Evolutionary conservation across 2,113 vertebrate genomes (phyloP).

Genomic region (Mesoclemmys tuberculata): DNA sequence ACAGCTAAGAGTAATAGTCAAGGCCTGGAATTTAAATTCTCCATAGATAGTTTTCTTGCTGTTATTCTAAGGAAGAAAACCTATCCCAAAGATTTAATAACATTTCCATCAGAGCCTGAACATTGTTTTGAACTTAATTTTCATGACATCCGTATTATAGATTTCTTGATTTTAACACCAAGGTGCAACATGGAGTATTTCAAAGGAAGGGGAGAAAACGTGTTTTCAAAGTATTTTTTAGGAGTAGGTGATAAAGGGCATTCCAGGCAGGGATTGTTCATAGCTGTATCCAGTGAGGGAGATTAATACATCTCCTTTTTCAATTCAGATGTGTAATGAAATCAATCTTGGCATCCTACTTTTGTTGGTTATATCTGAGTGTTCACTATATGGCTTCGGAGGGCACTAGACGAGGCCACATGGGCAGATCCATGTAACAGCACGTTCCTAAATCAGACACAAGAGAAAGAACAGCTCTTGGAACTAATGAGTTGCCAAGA

Average conservation of each 20-base stretch:
- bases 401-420: background rate
- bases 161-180: background rate
- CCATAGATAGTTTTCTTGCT: background rate
- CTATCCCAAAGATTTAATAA: background rate
- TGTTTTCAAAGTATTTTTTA: background rate
- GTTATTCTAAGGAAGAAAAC: background rate
- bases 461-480: background rate
- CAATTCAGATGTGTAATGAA: background rate
- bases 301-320: background rate
- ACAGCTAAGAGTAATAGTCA: background rate
- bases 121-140: background rate
- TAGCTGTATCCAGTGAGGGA: background rate
- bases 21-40: background rate
- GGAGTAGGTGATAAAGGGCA: background rate
- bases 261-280: background rate
- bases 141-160: too few species aligned
- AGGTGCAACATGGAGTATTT: background rate
- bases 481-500: constrained; percentile 45
- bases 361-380: background rate
- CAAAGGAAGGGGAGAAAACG: background rate
- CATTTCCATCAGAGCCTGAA: background rate
- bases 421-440: background rate
- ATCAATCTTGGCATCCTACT: background rate
- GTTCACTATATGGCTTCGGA: background rate
- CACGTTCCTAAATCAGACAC: background rate